Base-by-base conservation (phyloP, 2,888 invertebrate species). In the Ochropacha duplaris region DNA sequence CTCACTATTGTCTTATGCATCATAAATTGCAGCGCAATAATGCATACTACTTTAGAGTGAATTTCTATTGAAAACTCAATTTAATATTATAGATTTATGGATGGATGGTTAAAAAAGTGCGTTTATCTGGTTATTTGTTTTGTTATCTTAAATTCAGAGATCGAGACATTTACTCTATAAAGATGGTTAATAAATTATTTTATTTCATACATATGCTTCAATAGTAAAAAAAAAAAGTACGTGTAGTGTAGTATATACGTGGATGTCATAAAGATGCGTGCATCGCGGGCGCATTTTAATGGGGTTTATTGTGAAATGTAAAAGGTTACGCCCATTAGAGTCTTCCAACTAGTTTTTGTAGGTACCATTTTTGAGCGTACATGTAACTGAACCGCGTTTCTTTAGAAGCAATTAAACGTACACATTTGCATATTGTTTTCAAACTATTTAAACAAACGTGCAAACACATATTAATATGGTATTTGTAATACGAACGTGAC, bases 291-390 rank as follows among this genome's bases (percentile, higher is more conserved):
- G 66, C 71, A 64, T 73, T 81, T 79, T 86, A 88, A 88, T 87
- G 85, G 75, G 80, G 72, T 78, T 86, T 86, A 83, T 82, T 73
- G 75, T 67, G 83, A 85, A 86, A 83, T 79, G 71, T 54, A 57
- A 89, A 90, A 90, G 90, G 90, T 89, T 84, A 89, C 81, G 66
- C 74, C 79, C 72, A 87, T 88, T 88, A 88, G 59, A 74, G 69
- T 56, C 61, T 58, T 67, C 69, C 61, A 78, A 69, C 59, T 59
- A 60, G 68, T 16, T 81, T 85, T 81, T 83, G 73, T n/a, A n/a
- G n/a, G n/a, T 73, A 69, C 60, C 65, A 74, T 65, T 69, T 74
- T 72, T 69, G 70, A 69, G 63, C 64, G 19, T 68, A 71, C 66
- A 75, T 78, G 75, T 75, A 79, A 75, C 69, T 69, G 68, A 74